phyloP scores from a whole-genome alignment of 2,113 vertebrate genomes.

The Plotosus lineatus region DNA sequence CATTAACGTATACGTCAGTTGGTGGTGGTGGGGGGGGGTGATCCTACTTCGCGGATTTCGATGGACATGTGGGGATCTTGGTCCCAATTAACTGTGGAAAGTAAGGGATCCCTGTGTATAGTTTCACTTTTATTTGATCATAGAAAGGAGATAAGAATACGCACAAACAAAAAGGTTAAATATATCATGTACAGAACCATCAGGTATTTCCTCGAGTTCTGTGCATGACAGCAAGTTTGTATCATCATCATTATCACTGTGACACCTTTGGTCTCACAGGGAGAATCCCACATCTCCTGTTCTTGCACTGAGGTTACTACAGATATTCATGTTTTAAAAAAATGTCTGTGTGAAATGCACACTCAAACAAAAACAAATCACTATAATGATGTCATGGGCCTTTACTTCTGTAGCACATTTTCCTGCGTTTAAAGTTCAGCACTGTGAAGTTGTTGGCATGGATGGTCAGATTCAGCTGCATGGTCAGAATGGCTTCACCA shows the following conservation, averaged over 20 bases:
- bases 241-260: slow-evolving; percentile 52
- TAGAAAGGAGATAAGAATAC: slow-evolving; percentile 11
- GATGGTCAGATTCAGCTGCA: slow-evolving; percentile 94
- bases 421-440: slow-evolving; percentile 98
- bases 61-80: too few relatives aligned
- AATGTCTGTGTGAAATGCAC: not conserved
- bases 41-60: too few relatives aligned
- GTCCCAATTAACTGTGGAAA: too few relatives aligned
- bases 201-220: slow-evolving; percentile 38
- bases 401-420: slow-evolving; percentile 99
- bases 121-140: slow-evolving; percentile 4
- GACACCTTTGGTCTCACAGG: slow-evolving; percentile 1
- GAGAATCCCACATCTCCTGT: not conserved
- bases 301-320: too few relatives aligned
- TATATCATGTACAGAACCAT: slow-evolving; percentile 47
- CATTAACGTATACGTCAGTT: too few relatives aligned
- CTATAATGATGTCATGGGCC: slow-evolving; percentile 32
- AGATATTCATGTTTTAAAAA: too few relatives aligned
- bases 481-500: slow-evolving; percentile 86
- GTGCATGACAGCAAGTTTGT: slow-evolving; percentile 46
- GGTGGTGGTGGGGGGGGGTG: too few relatives aligned
- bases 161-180: slow-evolving; percentile 56
- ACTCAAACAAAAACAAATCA: not conserved
- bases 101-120: too few relatives aligned
- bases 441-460: slow-evolving; percentile 96